Base-by-base conservation (phyloP, 2,797 vertebrate species). In the Menidia menidia region DNA sequence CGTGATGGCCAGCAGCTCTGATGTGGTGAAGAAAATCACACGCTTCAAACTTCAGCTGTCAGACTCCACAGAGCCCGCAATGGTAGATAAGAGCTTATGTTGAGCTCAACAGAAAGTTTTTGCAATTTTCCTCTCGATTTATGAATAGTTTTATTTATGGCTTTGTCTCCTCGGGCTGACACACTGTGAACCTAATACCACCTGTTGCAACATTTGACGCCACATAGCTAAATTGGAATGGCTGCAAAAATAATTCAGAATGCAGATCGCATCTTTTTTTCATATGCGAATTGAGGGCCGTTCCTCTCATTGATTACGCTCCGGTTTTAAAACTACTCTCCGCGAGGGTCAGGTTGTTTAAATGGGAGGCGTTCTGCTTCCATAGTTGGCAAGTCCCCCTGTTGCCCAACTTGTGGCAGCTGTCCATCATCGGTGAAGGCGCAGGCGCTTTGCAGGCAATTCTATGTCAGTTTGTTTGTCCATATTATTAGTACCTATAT, bases 31-130 rank as follows among this genome's bases (percentile, higher is more conserved):
- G 82, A 89, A 82, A 66, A 81, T 95, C 43, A 55, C 82, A 79
- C 81, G 83, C 35, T 83, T 95, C 79, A 94, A 95, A 90, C 83
- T 89, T 77, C 88, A 92, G 53, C 86, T 96, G 44, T 63, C 78
- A 57, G 55, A 83, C 64, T 69, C 78, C 5, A 70, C 72, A 50
- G 86, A 93, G 50, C 43, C 90, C 4, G 82, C 77, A 0, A 95
- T 92, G 95, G 95, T 95, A 95, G 39, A 78, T 52, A 54, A 30
- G 2, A 42, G 13, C 41, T 31, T 12, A 13, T 41, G 2, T 18
- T 45, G 2, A 25, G 25, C 25, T 25, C 25, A 25, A 25, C 1
- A 1, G 25, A 25, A 66, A 47, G 43, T 12, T 30, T 16, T 3
- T 10, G 3, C 45, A 14, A 6, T 48, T 31, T 32, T 14, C 32